Conservation (phyloP, 1,140 invertebrate genomes). For the Drosophila serrata region DNA sequence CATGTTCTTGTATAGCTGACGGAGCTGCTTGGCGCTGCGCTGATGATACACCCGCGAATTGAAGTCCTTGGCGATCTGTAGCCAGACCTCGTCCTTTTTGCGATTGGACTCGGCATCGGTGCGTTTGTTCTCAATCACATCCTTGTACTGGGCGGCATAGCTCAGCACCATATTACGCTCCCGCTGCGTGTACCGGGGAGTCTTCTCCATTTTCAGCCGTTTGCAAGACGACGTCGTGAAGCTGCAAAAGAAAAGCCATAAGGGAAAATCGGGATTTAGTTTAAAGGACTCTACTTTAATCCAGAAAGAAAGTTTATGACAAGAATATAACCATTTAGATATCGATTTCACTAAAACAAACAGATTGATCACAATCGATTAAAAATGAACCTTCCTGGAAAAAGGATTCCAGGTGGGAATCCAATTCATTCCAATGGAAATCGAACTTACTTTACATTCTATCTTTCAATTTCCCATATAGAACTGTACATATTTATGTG, state of each 20-base stretch:
- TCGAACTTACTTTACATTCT: not conserved
- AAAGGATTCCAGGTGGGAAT: not conserved
- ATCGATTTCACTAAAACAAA: not conserved
- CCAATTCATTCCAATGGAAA: not conserved
- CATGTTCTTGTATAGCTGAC: constrained; percentile 84
- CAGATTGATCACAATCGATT: not conserved
- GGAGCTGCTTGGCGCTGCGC: constrained; percentile 79
- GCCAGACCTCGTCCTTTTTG: constrained; percentile 84
- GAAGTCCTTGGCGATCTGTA: constrained; percentile 83
- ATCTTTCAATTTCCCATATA: not conserved
- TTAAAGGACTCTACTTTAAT: no score
- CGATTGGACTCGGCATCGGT: constrained; percentile 85
- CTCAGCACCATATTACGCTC: constrained; percentile 85
- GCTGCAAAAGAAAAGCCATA: constrained; percentile 35
- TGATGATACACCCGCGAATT: constrained; percentile 82
- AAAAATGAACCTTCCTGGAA: not conserved
- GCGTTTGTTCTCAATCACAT: constrained; percentile 83
- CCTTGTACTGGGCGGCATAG: constrained; percentile 83
- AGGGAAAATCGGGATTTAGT: no score
- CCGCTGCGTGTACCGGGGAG: constrained; percentile 85
- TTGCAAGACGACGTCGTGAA: constrained; percentile 85
- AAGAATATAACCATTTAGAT: not conserved
- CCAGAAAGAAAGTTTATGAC: not conserved
- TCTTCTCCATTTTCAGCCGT: constrained; percentile 85
- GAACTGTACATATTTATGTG: not conserved